Conservation (phyloP, 1,140 invertebrate genomes). For the Trichomalopsis sarcophagae region DNA sequence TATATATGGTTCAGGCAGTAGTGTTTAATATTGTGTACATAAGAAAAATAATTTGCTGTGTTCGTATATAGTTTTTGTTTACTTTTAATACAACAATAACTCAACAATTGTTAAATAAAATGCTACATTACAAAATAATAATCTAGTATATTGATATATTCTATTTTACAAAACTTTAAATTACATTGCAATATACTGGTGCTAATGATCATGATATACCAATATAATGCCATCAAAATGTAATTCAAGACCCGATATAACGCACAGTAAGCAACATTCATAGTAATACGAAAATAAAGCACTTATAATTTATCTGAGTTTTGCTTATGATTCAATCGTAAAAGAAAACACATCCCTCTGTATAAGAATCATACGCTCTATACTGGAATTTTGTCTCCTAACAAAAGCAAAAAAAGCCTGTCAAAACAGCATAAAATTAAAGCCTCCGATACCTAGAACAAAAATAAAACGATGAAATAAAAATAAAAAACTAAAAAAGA, state of each 20-base stretch:
- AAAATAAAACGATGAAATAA: conserved; percentile 39
- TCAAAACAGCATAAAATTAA: conserved; percentile 26
- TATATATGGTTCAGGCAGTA: conserved; percentile 1
- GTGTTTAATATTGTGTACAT: not conserved
- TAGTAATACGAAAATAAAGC: too few relatives aligned
- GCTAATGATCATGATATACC: conserved; percentile 29
- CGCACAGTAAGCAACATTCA: not conserved
- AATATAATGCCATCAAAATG: conserved; percentile 24
- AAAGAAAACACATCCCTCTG: not conserved
- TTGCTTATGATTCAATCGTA: not conserved
- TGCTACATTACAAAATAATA: conserved; percentile 24
- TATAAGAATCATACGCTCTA: not conserved
- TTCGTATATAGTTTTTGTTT: conserved; percentile 11
- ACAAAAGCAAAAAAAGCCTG: not conserved
- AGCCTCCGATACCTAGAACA: conserved; percentile 40
- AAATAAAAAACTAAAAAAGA: not conserved
- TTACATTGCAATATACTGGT: conserved; percentile 40
- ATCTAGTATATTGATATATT: not conserved
- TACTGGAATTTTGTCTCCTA: not conserved
- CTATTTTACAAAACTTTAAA: not conserved
- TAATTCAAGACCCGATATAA: not conserved
- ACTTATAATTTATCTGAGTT: not conserved
- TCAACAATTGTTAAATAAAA: conserved; percentile 14
- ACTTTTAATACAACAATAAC: conserved; percentile 26
- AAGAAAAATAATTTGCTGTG: conserved; percentile 11